Evolutionary conservation across 2,797 vertebrate species (phyloP).

Genomic region (Otus scops): DNA sequence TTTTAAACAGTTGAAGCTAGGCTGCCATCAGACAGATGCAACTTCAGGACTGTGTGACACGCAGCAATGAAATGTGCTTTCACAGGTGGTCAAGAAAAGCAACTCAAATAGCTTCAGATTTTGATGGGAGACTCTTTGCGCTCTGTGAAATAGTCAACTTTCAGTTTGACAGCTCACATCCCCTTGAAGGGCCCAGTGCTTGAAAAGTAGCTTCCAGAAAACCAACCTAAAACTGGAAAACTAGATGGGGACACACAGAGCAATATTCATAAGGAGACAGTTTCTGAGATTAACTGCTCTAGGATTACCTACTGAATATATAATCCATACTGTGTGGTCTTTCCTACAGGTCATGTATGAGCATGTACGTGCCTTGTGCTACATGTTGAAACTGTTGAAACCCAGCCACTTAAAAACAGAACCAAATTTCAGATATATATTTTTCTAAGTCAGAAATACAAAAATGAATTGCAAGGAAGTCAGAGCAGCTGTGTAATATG

Average conservation of each 20-base stretch:
- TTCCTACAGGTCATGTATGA: not conserved
- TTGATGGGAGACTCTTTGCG: not conserved
- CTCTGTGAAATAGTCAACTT: not conserved
- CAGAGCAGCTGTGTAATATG: not conserved
- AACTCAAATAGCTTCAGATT: not conserved
- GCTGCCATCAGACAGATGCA: not conserved
- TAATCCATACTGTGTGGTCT: accelerated
- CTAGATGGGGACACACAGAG: not conserved
- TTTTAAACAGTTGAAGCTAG: not conserved
- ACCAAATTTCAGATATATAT: not conserved
- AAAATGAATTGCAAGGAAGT: not conserved
- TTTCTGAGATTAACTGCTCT: not conserved
- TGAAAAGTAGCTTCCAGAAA: not conserved
- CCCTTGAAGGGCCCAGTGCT: not conserved
- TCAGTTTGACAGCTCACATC: not conserved
- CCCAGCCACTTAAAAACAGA: not conserved
- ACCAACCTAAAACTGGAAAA: not conserved
- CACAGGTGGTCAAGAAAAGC: not conserved
- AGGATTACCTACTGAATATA: not conserved
- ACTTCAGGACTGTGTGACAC: not conserved
- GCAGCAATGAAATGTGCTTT: not conserved
- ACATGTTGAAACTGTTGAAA: not conserved
- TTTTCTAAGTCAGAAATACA: not conserved
- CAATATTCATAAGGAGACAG: not conserved
- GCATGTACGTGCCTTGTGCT: not conserved